phyloP scores from a whole-genome alignment of 2,888 invertebrate species.

The Tipula lateralis region DNA sequence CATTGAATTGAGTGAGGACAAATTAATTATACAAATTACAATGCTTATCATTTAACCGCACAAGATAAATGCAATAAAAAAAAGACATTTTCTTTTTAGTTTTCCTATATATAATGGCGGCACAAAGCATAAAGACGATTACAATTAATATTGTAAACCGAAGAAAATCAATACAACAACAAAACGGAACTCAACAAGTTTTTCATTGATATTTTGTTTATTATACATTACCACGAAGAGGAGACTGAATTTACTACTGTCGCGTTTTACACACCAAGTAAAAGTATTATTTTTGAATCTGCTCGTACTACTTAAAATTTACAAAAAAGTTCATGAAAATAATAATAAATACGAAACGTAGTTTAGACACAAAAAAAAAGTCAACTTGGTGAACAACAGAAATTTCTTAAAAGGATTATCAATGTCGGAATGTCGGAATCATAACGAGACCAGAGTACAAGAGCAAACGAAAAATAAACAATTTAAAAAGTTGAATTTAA shows the following conservation, averaged over 20 bases:
- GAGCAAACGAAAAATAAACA: neutral
- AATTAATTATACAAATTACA: conserved; percentile 11
- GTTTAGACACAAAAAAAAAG: neutral
- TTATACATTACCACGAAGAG: neutral
- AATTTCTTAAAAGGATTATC: neutral
- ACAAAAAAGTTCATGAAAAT: neutral
- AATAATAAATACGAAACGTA: neutral
- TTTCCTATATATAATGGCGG: neutral
- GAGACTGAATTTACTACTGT: neutral
- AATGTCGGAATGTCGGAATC: neutral
- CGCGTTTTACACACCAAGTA: neutral
- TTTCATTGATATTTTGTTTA: neutral
- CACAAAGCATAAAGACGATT: neutral
- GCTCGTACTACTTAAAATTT: neutral
- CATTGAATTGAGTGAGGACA: neutral
- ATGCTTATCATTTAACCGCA: neutral
- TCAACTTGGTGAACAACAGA: neutral
- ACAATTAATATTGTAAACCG: neutral
- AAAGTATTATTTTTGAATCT: neutral
- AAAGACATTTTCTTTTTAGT: neutral
- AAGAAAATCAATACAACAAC: neutral
- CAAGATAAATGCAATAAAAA: neutral
- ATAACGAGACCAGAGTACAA: neutral
- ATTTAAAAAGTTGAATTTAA: neutral
- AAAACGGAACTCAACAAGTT: neutral